Base-by-base conservation (phyloP, 1,140 invertebrate genomes). In the Cydia fagiglandana region DNA sequence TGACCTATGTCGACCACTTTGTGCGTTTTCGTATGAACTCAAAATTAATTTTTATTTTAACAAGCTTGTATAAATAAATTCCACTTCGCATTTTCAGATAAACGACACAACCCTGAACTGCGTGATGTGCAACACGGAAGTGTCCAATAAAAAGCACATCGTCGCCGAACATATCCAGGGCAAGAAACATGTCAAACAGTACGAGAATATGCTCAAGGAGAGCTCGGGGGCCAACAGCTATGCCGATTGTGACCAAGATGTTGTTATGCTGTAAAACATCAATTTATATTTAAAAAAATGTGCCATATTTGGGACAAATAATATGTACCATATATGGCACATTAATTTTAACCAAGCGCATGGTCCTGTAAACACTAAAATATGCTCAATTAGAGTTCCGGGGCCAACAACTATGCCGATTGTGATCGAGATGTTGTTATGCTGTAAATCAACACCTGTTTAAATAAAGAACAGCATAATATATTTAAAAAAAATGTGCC, bases 341-440 rank as follows among this genome's bases (percentile, higher is more conserved):
- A 41, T 41, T n/a, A n/a, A n/a, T n/a, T n/a, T n/a, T n/a, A n/a
- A n/a, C n/a, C 9, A 7, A 10, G 5, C 5, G 6, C 38, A 41
- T 41, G 5, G 9, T 41, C 38, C 2, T 7, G 2, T 41, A 41
- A 2, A 0, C 1, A 41, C 9, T 2, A 28, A 84, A 70, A 79
- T 84, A 2, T 86, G 2, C 74, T 85, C 0, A 81, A 88, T 83
- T 80, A 84, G 0, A 75, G 82, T 0, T 86, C 86, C 34, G 77
- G 78, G 1, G 78, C 80, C 4, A 61, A 64, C 4, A 86, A 86
- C 30, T 70, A 81, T 0, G 80, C 82, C 0, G 80, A 84, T 28
- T 79, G 84, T 0, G 85, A 88, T 38, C 81, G 83, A 3, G 38
- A 84, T 38, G 66, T 66, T 0, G 10, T 41, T 9, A 34, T 9